Base-by-base conservation (phyloP, 2,888 invertebrate genomes). In the Drosophila atripex region DNA sequence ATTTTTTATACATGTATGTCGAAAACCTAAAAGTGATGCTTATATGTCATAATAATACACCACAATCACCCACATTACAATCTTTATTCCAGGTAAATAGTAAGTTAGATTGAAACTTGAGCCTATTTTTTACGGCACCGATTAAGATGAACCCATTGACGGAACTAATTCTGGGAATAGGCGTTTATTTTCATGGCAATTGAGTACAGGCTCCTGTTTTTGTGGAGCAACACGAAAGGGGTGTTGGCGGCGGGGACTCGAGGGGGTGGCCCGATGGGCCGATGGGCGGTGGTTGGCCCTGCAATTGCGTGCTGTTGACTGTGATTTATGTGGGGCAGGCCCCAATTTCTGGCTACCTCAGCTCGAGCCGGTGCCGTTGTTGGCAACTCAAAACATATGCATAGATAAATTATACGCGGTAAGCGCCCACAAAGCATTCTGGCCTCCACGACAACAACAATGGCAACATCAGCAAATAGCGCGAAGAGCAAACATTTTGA, bases 391-490 rank as follows among this genome's bases (percentile, higher is more conserved):
- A 80, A 83, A 87, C 88, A 83, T 83, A 83, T 87, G 88, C 88
- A 82, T 73, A 87, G 82, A 82, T 82, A 82, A 82, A 82, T 82
- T 87, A 87, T 87, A 85, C 76, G 77, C 86, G 88, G 79, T 85
- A 82, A 82, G 82, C 87, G 83, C 82, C 85, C 85, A 71, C 50
- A 71, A 83, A 77, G 70, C 55, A 23, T 18, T 18, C 18, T 11
- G 21, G 3, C 16, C 4, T 21, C 16, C 45, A 52, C 76, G 71
- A 56, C 76, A 68, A 51, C 63, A 63, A 50, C 73, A 73, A 59
- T 52, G 58, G 49, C 58, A 69, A 35, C 56, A 58, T 49, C 55
- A 59, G 72, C 51, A 73, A 50, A 53, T 51, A 60, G 46, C 52
- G 47, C 61, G 50, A 43, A 66, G 59, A 71, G 68, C 68, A 83